phyloP scores from a whole-genome alignment of 1,140 invertebrate species.

The Caerostris darwini region DNA sequence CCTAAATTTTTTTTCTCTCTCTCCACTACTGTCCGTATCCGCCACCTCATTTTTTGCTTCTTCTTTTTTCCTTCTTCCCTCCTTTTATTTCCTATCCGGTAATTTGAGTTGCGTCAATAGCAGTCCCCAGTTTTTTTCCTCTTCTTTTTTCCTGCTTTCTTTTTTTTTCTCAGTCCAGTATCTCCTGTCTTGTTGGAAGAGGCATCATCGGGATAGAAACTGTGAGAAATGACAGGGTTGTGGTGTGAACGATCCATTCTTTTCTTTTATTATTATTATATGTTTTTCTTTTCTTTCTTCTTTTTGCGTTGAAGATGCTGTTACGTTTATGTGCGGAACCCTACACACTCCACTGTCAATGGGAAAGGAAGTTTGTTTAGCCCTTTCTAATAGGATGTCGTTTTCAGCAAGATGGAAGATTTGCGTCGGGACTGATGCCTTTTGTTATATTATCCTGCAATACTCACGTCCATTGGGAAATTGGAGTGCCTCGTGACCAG shows the following conservation, averaged over 20 bases:
- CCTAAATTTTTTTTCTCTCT: not conserved
- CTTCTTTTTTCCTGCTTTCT: no score
- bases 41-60: slow-evolving; percentile 12
- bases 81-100: slow-evolving; percentile 62
- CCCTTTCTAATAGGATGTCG: slow-evolving; percentile 36
- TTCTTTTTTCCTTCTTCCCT: slow-evolving; percentile 17
- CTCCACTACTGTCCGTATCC: not conserved
- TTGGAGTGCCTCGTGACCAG: no score
- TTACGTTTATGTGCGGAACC: slow-evolving; percentile 19
- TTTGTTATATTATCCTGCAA: not conserved
- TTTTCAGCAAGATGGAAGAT: slow-evolving; percentile 19
- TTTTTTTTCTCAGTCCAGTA: slow-evolving; percentile 12
- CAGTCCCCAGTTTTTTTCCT: slow-evolving; percentile 16
- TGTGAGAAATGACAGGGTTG: slow-evolving; percentile 58
- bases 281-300: no score
- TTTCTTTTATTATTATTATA: not conserved
- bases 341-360: not conserved
- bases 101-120: slow-evolving; percentile 74
- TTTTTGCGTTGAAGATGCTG: not conserved
- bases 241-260: not conserved
- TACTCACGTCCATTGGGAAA: not conserved
- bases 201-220: not conserved
- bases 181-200: slow-evolving; percentile 43
- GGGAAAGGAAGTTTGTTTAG: slow-evolving; percentile 29
- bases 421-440: not conserved